These are phyloP conservation scores for Paracentrotus lividus DNA, from an alignment of 53 echinoderm and acorn worm genomes.

Conservation along the genomic window DNA sequence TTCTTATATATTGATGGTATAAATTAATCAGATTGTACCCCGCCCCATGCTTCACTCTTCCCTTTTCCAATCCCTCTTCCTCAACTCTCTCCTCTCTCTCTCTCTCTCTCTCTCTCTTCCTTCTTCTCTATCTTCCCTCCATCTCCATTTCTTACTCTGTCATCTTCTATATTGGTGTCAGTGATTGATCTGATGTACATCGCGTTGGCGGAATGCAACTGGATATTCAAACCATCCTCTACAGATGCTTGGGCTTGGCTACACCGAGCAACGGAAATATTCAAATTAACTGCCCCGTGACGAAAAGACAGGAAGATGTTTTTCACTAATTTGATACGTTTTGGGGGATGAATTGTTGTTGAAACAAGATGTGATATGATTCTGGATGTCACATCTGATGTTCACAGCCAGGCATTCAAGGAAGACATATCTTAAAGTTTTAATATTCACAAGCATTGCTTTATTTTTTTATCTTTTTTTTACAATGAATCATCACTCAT, in stretches of 20 bases:
- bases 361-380: background rate
- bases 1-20: too few relatives aligned
- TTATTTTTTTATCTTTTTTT: too few relatives aligned
- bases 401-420: background rate
- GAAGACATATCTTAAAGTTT: background rate
- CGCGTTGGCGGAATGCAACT: constrained; percentile 32
- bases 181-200: background rate
- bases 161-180: background rate
- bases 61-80: too few relatives aligned
- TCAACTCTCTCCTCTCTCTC: background rate
- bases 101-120: background rate
- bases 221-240: background rate
- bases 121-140: background rate
- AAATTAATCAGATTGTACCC: too few relatives aligned
- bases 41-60: too few relatives aligned
- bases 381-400: background rate
- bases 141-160: background rate
- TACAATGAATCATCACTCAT: too few relatives aligned
- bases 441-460: too few relatives aligned
- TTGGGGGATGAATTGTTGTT: background rate
- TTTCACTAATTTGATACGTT: background rate
- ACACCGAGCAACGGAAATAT: background rate
- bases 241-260: background rate
- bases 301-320: background rate
- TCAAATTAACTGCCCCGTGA: background rate